Base-by-base conservation (phyloP, 2,797 vertebrate genomes). In the Characodon lateralis region DNA sequence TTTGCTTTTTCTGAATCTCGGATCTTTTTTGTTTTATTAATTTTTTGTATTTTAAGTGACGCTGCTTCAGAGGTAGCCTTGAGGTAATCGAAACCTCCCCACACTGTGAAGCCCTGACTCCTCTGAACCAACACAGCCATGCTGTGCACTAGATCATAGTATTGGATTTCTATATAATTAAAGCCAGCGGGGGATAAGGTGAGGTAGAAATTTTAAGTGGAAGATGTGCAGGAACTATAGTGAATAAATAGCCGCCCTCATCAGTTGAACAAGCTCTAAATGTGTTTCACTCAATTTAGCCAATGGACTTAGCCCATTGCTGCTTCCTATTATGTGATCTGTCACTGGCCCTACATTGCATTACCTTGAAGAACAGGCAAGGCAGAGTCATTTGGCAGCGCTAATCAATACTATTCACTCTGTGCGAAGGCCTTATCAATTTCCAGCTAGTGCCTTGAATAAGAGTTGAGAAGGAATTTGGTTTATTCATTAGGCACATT, bases 151-250 rank as follows among this genome's bases (percentile, higher is more conserved):
- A 89, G 84, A 94, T 92, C 90, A 90, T 89, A 71, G 74, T 90
- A 94, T 93, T 89, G 93, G 84, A 91, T 91, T 90, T 88, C 91
- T 91, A 88, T 93, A 87, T 89, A 91, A 93, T 93, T 93, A 91
- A 90, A 94, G 85, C 91, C 88, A 91, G 22, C 80, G 9, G 59
- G 83, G 88, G 88, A 91, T 88, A 88, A 88, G 84, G 87, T 90
- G 80, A 84, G 78, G 78, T 77, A 81, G 86, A 92, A 85, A 84
- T 91, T 89, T 89, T 78, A 92, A 91, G 90, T 90, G 80, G 88
- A 78, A 88, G 88, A 92, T 90, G 87, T 78, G 73, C 86, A 88
- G 85, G 80, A 89, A 85, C 87, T 85, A 76, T 88, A 85, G 80
- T 81, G 87, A 92, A 92, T 91, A 88, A 92, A 92, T 90, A 89